phyloP scores from a whole-genome alignment of 2,113 vertebrate species.

The Ictalurus furcatus region DNA sequence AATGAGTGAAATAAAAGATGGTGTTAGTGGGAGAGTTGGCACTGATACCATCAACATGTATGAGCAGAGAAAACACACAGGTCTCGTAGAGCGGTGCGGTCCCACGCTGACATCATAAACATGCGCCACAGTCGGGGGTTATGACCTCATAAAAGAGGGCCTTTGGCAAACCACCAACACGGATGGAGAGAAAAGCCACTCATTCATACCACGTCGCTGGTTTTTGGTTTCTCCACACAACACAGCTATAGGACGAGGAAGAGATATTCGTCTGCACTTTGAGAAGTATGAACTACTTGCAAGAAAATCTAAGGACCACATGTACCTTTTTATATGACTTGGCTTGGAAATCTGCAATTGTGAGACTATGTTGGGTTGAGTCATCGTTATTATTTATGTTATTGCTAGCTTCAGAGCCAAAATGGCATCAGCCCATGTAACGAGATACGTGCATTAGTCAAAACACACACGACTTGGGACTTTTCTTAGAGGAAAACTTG shows the following conservation, averaged over 20 bases:
- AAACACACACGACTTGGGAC: constrained; percentile 26
- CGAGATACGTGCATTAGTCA: constrained; percentile 21
- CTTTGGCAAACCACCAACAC: constrained; percentile 24
- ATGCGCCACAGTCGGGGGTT: constrained; percentile 49
- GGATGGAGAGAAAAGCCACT: neutral
- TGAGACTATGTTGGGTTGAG: neutral
- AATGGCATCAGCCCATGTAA: constrained; percentile 25
- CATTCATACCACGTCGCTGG: neutral
- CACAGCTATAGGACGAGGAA: neutral
- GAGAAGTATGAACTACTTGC: neutral
- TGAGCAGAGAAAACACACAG: neutral
- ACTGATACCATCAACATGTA: constrained; percentile 15
- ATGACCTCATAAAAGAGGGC: constrained; percentile 60
- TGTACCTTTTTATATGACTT: neutral
- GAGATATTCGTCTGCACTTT: neutral
- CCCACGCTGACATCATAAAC: constrained; percentile 63
- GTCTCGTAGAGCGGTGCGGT: constrained; percentile 39
- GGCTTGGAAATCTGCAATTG: constrained; percentile 4
- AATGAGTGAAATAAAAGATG: constrained; percentile 12
- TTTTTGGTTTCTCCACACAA: neutral
- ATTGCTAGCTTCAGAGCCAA: constrained; percentile 11
- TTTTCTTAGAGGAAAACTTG: constrained; percentile 47
- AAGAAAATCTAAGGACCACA: neutral
- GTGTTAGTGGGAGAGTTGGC: constrained; percentile 1
- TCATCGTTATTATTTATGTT: constrained; percentile 24